Evolutionary conservation across 2,113 vertebrate genomes (phyloP).

Genomic region (Dendropsophus ebraccatus): DNA sequence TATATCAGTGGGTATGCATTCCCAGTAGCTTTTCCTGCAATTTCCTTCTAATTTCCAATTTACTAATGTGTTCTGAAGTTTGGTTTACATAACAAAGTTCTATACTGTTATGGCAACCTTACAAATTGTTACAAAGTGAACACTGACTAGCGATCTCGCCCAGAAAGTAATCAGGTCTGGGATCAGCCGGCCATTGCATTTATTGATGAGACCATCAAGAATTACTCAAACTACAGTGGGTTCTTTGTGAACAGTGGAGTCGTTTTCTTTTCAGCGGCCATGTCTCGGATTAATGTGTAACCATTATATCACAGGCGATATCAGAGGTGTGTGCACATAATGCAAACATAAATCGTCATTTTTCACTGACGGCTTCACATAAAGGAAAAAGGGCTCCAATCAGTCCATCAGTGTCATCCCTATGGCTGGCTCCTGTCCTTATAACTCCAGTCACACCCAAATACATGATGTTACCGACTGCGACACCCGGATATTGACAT

Average conservation of each 20-base stretch:
- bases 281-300: slow-evolving; percentile 31
- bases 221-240: not conserved
- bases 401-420: not conserved
- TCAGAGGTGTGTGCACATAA: not conserved
- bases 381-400: not conserved
- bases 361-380: not conserved
- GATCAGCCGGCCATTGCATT: not conserved
- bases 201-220: slow-evolving; percentile 1
- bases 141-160: not conserved
- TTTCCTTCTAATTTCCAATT: no score
- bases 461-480: not conserved
- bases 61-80: not conserved
- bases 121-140: not conserved
- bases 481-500: slow-evolving; percentile 30
- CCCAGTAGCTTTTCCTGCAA: no score
- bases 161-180: not conserved
- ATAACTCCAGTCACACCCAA: slow-evolving; percentile 21
- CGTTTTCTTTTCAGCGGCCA: not conserved
- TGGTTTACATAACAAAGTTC: not conserved
- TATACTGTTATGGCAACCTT: not conserved
- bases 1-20: no score
- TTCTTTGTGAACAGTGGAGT: slow-evolving; percentile 5
- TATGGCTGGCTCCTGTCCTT: not conserved
- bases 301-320: not conserved
- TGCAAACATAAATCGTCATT: not conserved